phyloP scores from a whole-genome alignment of 1,140 invertebrate genomes.

The Trichogramma pretiosum region DNA sequence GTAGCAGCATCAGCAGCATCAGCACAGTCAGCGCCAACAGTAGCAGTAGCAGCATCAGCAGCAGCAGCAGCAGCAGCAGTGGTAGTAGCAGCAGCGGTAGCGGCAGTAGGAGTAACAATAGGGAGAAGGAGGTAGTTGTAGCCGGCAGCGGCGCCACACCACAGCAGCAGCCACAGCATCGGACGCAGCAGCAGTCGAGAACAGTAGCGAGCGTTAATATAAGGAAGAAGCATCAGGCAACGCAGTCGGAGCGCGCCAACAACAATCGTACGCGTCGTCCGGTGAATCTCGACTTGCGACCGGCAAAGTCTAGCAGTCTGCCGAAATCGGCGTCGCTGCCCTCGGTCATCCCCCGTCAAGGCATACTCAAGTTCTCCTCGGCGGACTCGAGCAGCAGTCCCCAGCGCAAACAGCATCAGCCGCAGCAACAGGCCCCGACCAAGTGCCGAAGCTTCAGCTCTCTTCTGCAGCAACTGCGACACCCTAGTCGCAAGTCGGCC shows the following conservation, averaged over 20 bases:
- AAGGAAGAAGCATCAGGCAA: conserved; percentile 3
- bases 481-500: not conserved
- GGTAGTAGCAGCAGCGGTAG: too few species aligned
- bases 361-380: conserved; percentile 29
- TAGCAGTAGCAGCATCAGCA: not conserved
- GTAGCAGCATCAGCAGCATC: not conserved
- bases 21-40: not conserved
- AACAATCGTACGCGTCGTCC: too few species aligned
- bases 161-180: not conserved
- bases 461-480: conserved; percentile 3
- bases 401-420: not conserved
- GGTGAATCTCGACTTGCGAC: too few species aligned
- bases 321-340: conserved; percentile 32
- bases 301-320: too few species aligned
- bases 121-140: not conserved
- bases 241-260: not conserved
- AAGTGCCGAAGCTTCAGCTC: not conserved
- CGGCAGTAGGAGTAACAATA: too few species aligned
- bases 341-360: conserved; percentile 13
- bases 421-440: not conserved
- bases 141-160: not conserved
- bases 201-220: conserved; percentile 5
- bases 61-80: not conserved
- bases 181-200: conserved; percentile 4
- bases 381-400: conserved; percentile 26